Evolutionary conservation across 30 jellyfish, hydroid and myxozoan species (phyloP).

Genomic region (Sanderia malayensis): DNA sequence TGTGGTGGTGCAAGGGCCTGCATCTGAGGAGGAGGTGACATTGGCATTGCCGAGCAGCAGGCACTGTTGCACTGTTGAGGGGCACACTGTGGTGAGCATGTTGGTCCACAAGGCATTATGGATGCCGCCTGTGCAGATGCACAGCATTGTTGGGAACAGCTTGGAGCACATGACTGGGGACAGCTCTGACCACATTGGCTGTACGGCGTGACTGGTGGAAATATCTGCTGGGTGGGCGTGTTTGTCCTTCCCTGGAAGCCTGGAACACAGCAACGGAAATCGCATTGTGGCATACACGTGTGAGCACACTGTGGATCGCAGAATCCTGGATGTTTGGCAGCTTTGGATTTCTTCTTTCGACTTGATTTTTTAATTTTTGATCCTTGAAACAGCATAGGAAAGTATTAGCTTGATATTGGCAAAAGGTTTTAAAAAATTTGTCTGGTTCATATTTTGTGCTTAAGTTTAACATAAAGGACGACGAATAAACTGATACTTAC

Average conservation of each 20-base stretch:
- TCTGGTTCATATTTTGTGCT: not conserved
- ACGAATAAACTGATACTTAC: slow-evolving; percentile 27
- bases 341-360: slow-evolving; percentile 14
- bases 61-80: slow-evolving; percentile 50
- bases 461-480: slow-evolving; percentile 2
- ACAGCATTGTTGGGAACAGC: slow-evolving; percentile 80
- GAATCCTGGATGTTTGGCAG: slow-evolving; percentile 55
- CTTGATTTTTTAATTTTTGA: slow-evolving; percentile 40
- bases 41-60: slow-evolving; percentile 63
- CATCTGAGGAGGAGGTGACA: slow-evolving; percentile 51
- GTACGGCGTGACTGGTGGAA: slow-evolving; percentile 61
- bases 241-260: slow-evolving; percentile 67
- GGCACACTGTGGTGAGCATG: slow-evolving; percentile 57
- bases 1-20: slow-evolving; percentile 28
- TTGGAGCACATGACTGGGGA: slow-evolving; percentile 87
- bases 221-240: slow-evolving; percentile 57
- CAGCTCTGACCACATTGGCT: slow-evolving; percentile 84
- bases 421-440: not conserved
- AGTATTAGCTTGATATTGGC: not conserved
- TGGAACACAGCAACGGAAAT: slow-evolving; percentile 91
- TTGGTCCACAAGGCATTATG: slow-evolving; percentile 56
- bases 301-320: slow-evolving; percentile 94
- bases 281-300: slow-evolving; percentile 89
- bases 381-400: slow-evolving; percentile 9
- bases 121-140: slow-evolving; percentile 46